A percentile compares a stretch with the other conserved stretches of the same genome.
Evolutionary conservation across 2,888 invertebrate species (phyloP).

Genomic region (Hermodice carunculata): DNA sequence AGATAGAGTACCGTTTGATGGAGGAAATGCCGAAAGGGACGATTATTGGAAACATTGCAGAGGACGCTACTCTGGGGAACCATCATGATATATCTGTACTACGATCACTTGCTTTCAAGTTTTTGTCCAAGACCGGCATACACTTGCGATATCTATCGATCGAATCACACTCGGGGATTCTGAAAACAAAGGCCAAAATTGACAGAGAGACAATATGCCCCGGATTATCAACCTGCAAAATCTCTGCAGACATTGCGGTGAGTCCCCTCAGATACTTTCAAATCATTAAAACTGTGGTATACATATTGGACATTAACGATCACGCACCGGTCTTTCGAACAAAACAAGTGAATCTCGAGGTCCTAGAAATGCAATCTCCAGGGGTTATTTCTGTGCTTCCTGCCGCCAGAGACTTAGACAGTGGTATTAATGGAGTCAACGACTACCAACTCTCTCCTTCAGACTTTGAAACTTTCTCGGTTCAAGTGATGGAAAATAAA

Average conservation of each 20-base stretch:
- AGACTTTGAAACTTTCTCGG: slow-evolving; percentile 27
- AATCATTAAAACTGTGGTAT: slow-evolving; percentile 38
- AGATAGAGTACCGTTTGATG: slow-evolving; percentile 44
- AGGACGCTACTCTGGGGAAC: slow-evolving; percentile 64
- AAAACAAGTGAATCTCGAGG: slow-evolving; percentile 16
- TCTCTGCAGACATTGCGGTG: slow-evolving; percentile 34
- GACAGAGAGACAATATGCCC: slow-evolving; percentile 43
- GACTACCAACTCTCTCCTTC: slow-evolving; percentile 32
- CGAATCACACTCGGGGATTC: slow-evolving; percentile 33
- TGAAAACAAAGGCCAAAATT: slow-evolving; percentile 29
- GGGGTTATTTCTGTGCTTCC: slow-evolving; percentile 36
- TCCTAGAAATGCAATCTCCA: slow-evolving; percentile 30
- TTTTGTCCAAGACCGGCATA: slow-evolving; percentile 30
- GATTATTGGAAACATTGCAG: slow-evolving; percentile 49
- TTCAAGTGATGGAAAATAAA: slow-evolving; percentile 15
- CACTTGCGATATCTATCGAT: slow-evolving; percentile 30
- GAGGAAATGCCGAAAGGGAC: slow-evolving; percentile 55
- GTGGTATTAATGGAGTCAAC: slow-evolving; percentile 30
- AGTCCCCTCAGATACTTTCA: slow-evolving; percentile 24
- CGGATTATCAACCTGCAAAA: slow-evolving; percentile 25
- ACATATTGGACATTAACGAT: slow-evolving; percentile 41
- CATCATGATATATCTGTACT: slow-evolving; percentile 10
- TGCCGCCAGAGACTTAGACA: slow-evolving; percentile 38
- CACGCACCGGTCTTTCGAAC: slow-evolving; percentile 37
- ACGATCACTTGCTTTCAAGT: slow-evolving; percentile 28